Evolutionary conservation across 2,113 vertebrate species (phyloP).

Genomic region (Malurus melanocephalus): DNA sequence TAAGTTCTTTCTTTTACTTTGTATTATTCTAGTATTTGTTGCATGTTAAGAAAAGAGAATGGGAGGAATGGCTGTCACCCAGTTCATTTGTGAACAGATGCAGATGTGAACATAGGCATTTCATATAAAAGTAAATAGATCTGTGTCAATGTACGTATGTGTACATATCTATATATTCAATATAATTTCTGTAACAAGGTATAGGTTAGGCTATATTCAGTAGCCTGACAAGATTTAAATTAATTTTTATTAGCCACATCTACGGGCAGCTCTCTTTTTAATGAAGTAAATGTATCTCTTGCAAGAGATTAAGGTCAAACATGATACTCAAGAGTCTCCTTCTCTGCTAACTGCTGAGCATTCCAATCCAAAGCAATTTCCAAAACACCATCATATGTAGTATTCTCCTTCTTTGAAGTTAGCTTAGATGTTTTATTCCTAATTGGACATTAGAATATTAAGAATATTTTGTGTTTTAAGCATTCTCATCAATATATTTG

Average conservation of each 20-base stretch:
- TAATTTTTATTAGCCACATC: background rate
- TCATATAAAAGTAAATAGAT: background rate
- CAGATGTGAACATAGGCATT: background rate
- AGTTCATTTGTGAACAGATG: background rate
- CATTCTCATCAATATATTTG: background rate
- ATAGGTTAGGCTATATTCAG: background rate
- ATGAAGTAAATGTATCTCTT: background rate
- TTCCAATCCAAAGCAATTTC: background rate
- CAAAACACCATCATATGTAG: background rate
- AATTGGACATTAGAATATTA: background rate
- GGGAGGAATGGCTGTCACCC: background rate
- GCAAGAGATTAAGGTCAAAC: background rate
- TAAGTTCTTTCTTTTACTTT: fast-evolving
- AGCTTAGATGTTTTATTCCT: background rate
- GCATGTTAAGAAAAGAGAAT: background rate
- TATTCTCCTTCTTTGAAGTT: background rate
- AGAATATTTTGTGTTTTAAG: constrained; percentile 8
- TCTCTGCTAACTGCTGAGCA: background rate
- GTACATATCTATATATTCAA: background rate
- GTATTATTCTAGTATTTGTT: background rate
- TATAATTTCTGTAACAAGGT: background rate
- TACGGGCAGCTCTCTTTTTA: background rate
- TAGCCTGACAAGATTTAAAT: background rate
- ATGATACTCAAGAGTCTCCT: background rate
- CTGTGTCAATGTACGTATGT: background rate